phyloP scores from a whole-genome alignment of 2,797 vertebrate species.

The Miichthys miiuy region DNA sequence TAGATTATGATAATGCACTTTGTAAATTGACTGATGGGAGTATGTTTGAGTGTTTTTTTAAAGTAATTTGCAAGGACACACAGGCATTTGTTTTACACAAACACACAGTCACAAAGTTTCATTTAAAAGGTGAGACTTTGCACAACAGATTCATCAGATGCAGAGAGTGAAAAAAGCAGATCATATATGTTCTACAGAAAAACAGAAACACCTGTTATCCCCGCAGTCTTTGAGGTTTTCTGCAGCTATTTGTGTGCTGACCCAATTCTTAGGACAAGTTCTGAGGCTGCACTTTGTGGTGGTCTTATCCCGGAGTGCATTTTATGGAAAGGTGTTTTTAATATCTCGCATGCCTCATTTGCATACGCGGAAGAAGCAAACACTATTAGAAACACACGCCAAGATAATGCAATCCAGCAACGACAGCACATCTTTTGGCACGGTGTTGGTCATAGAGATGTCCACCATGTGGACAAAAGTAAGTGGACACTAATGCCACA shows the following conservation, averaged over 20 bases:
- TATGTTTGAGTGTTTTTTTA: neutral
- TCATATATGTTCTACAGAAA: neutral
- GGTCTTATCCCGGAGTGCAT: neutral
- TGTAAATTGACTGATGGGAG: neutral
- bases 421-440: neutral
- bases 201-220: constrained; percentile 9
- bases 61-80: neutral
- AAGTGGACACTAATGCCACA: neutral
- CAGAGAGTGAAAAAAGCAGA: neutral
- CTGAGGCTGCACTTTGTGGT: neutral
- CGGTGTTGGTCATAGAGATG: neutral
- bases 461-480: neutral
- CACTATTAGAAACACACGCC: constrained; percentile 50
- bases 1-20: neutral
- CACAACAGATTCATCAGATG: rapidly evolving
- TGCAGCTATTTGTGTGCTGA: neutral
- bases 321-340: constrained; percentile 47
- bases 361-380: constrained; percentile 14
- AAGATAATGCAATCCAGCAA: constrained; percentile 29
- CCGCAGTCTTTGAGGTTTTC: neutral
- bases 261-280: constrained; percentile 5
- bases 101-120: neutral
- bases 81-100: neutral
- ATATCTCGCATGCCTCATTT: constrained; percentile 30
- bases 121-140: neutral